Evolutionary conservation across 2,888 invertebrate species (phyloP), one percentile per base, ranked within the genome.

Genomic region (Acanthococcus lagerstroemiae): DNA sequence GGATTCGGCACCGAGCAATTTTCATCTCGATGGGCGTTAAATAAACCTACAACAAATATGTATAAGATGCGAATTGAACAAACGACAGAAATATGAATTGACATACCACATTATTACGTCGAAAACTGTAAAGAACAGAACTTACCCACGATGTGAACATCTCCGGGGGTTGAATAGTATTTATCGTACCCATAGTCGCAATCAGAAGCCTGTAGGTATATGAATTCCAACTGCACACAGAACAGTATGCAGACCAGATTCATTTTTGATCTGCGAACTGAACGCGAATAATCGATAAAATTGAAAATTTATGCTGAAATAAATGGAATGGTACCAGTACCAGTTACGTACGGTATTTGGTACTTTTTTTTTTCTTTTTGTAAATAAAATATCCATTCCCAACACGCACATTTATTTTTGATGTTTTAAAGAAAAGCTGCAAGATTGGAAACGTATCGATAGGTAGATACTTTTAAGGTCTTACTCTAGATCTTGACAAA

Each of bases 1-100:
- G 71, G 66, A 44, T 74, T 73, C 3, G 76, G 73, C 12, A 72
- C 71, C 37, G 77, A 75, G 69, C 79, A 79, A 48, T 76, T 74
- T 0, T 74, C 74, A 3, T 77, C 78, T 4, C 54, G 58, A 17
- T 61, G 61, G 12, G 54, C 61, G 44, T 61, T 52, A 19, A 61
- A 61, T 27, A 61, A 30, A 7, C 61, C 61, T 61, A 19, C 12
- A 27, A 57, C n/a, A n/a, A n/a, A n/a, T n/a, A n/a, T n/a, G n/a
- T n/a, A n/a, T 7, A 54, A n/a, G 7, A 1, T n/a, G n/a, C n/a
- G n/a, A n/a, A n/a, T n/a, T n/a, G n/a, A n/a, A n/a, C n/a, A n/a
- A n/a, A n/a, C n/a, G n/a, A n/a, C n/a, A n/a, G n/a, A n/a, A n/a
- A n/a, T n/a, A n/a, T n/a, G n/a, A n/a, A n/a, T n/a, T n/a, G n/a